Evolutionary conservation across 2,113 vertebrate species (phyloP).

Genomic region (Syngnathoides biaculeatus): DNA sequence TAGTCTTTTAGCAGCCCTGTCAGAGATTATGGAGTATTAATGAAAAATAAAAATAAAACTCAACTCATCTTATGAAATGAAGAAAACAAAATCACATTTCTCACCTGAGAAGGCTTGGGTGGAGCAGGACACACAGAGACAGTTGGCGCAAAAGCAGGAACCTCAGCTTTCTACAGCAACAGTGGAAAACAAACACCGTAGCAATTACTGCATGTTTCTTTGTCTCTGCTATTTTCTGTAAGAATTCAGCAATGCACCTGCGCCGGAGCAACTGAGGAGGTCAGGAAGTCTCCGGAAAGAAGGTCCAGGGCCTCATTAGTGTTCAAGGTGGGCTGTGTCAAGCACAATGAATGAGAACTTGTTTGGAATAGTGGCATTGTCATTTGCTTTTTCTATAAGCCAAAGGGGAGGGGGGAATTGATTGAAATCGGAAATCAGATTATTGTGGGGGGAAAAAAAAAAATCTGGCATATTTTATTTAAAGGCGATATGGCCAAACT

Average conservation of each 20-base stretch:
- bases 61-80: not conserved
- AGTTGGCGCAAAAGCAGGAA: constrained; percentile 6
- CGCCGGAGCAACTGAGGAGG: constrained; percentile 36
- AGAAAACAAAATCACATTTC: not conserved
- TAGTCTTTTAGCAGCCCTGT: too few relatives aligned
- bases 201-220: not conserved
- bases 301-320: constrained; percentile 64
- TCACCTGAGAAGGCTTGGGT: not conserved
- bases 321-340: constrained; percentile 58
- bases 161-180: constrained; percentile 41
- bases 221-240: not conserved
- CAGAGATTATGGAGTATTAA: too few relatives aligned
- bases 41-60: too few relatives aligned
- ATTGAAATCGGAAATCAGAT: not conserved
- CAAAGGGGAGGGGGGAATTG: too few relatives aligned
- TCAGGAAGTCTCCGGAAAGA: constrained; percentile 61
- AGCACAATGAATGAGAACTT: not conserved
- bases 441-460: not conserved
- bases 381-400: too few relatives aligned
- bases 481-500: not conserved
- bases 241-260: constrained; percentile 19
- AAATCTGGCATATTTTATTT: not conserved
- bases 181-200: not conserved
- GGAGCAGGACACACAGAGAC: constrained; percentile 1
- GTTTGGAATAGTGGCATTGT: too few relatives aligned